phyloP scores from a whole-genome alignment of 2,888 invertebrate genomes.

The Cantharis rustica region DNA sequence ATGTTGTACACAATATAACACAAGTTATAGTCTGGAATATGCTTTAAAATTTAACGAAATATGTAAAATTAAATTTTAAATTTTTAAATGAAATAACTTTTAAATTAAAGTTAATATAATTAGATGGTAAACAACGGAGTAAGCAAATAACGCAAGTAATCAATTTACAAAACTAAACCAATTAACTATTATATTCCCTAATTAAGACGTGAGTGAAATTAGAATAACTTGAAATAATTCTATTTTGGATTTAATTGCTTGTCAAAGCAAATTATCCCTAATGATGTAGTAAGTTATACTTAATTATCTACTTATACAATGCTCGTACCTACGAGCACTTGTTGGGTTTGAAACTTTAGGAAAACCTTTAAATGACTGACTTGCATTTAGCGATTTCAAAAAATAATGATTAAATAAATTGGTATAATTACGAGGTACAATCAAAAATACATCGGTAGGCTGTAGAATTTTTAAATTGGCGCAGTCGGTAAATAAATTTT shows the following conservation, averaged over 20 bases:
- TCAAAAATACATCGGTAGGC: background rate
- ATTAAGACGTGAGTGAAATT: background rate
- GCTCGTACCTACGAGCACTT: background rate
- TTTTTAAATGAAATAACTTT: background rate
- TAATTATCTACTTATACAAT: background rate
- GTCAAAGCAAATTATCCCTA: background rate
- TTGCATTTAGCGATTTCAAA: background rate
- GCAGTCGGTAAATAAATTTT: background rate
- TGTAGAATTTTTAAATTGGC: background rate
- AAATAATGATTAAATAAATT: background rate
- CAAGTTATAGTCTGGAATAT: background rate
- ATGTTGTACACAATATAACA: background rate
- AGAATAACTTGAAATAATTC: background rate
- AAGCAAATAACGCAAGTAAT: background rate
- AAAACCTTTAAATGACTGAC: background rate
- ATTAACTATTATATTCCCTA: background rate
- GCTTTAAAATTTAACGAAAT: background rate
- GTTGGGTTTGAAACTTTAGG: background rate
- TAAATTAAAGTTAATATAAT: background rate
- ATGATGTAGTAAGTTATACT: background rate
- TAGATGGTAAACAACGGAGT: background rate
- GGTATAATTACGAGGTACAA: background rate
- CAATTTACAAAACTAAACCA: background rate
- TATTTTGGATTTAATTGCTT: background rate
- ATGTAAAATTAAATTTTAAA: background rate